Percentiles rank a stretch among this genome's conserved stretches.
phyloP scores from a whole-genome alignment of 1,140 invertebrate species.

The Notospermus geniculatus region DNA sequence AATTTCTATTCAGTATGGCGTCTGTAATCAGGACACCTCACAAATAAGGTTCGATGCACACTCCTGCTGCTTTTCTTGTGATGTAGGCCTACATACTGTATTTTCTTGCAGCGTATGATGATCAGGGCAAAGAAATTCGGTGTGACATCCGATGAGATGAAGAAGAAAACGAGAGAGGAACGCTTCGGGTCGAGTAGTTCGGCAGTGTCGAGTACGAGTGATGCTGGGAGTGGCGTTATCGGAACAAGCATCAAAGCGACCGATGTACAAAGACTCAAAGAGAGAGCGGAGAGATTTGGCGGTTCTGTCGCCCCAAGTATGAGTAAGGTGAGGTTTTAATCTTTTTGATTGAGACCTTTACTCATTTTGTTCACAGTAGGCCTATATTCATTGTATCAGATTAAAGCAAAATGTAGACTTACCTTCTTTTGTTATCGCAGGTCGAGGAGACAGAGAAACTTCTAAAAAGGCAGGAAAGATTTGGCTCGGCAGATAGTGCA shows the following conservation, averaged over 20 bases:
- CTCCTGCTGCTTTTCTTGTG: too few species aligned
- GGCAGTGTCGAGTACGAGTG: not conserved
- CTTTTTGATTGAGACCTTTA: too few species aligned
- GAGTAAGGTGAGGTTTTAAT: slow-evolving; percentile 28
- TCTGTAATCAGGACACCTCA: too few species aligned
- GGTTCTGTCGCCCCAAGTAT: slow-evolving; percentile 27
- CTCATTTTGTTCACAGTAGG: too few species aligned
- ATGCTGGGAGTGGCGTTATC: not conserved
- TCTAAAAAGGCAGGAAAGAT: too few species aligned
- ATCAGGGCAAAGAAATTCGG: slow-evolving; percentile 38
- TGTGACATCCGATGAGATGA: slow-evolving; percentile 30
- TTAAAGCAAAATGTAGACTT: too few species aligned
- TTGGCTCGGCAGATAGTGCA: too few species aligned
- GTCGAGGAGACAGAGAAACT: too few species aligned
- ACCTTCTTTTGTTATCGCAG: too few species aligned
- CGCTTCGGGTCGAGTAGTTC: slow-evolving; percentile 16
- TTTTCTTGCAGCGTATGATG: slow-evolving; percentile 28
- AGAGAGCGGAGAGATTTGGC: slow-evolving; percentile 41
- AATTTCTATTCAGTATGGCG: too few species aligned
- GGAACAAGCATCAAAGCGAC: slow-evolving; percentile 20
- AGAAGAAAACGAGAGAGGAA: slow-evolving; percentile 33
- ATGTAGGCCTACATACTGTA: not conserved
- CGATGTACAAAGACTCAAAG: slow-evolving; percentile 33
- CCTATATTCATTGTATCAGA: too few species aligned
- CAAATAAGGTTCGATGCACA: too few species aligned